Base-by-base conservation (phyloP, 2,797 vertebrate genomes). In the Oryzias sinensis region DNA sequence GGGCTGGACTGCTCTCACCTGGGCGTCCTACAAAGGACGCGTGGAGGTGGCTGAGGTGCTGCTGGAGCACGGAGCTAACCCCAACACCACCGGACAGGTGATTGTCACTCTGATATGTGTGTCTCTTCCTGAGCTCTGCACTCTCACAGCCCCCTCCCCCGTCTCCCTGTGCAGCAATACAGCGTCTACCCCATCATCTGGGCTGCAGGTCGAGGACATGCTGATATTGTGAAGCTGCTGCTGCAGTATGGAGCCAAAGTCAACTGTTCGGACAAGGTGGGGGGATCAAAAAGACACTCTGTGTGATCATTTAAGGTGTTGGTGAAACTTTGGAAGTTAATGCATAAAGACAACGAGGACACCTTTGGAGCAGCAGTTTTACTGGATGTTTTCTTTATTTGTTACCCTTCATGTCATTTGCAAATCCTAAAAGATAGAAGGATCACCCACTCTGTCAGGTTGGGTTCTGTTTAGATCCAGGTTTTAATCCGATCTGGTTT, bases 1-100 rank as follows among this genome's bases (percentile, higher is more conserved):
- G 4, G 97, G 97, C n/a, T 99, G 97, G 97, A 98, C 95, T 0
- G 95, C 97, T 5, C 93, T 99, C 8, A 99, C 95, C 90, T 99
- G 97, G 97, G 92, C 95, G 0, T 92, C 95, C 0, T 98, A 99
- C 17, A 99, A 98, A 90, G 96, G 95, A 56, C 90, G 90, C 0
- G 88, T 90, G 0, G 95, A 97, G 5, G 95, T 98, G 29, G 91
- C 92, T 0, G 79, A 79, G 9, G 43, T 97, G 49, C 93, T 99
- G 33, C 93, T 99, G 76, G 93, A 94, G 59, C 88, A 93, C 1
- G 95, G 93, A 57, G 93, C 93, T 50, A 99, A 98, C 68, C 94
- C 97, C 43, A 97, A 94, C 77, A 95, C 96, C 45, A 97, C 95
- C 7, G 96, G 97, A 79, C 93, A 97, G 94, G 96, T 98, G 83